A percentile compares a stretch with the other conserved stretches of the same genome.
Conservation (phyloP, 1,140 invertebrate species). For the Matsumurasca onukii region DNA sequence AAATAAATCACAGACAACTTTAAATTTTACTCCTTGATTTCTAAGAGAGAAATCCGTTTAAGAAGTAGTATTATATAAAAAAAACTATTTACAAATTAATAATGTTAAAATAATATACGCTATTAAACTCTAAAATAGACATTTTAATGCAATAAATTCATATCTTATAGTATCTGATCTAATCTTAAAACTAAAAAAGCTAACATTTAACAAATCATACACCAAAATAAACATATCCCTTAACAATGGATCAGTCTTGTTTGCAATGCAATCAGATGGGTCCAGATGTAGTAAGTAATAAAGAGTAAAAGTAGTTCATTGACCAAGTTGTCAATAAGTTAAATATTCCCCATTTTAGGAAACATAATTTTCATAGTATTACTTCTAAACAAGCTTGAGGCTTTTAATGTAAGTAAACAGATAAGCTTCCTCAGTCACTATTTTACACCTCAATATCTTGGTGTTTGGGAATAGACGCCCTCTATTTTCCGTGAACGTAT, state of each 20-base stretch:
- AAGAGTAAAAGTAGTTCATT: too few relatives aligned
- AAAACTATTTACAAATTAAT: conserved; percentile 4
- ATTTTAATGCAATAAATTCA: conserved; percentile 14
- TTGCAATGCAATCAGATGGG: neutral
- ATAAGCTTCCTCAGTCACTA: too few relatives aligned
- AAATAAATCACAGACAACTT: conserved; percentile 20
- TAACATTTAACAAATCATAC: conserved; percentile 18
- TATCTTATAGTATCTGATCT: conserved; percentile 18
- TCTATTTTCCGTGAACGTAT: too few relatives aligned
- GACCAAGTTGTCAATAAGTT: too few relatives aligned
- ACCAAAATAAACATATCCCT: conserved; percentile 21
- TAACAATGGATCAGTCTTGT: conserved; percentile 20
- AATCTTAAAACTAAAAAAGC: conserved; percentile 20
- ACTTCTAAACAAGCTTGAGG: too few relatives aligned
- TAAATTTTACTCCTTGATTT: conserved; percentile 20
- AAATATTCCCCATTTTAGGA: too few relatives aligned
- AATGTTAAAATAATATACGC: neutral
- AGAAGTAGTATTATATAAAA: conserved; percentile 1
- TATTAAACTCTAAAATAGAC: neutral
- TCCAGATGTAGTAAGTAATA: too few relatives aligned
- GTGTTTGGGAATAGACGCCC: too few relatives aligned
- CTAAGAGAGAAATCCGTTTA: neutral
- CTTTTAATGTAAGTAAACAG: too few relatives aligned
- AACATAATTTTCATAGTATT: too few relatives aligned
- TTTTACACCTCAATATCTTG: too few relatives aligned